Conservation (phyloP, 2,113 vertebrate genomes). For the Rattus rattus region DNA sequence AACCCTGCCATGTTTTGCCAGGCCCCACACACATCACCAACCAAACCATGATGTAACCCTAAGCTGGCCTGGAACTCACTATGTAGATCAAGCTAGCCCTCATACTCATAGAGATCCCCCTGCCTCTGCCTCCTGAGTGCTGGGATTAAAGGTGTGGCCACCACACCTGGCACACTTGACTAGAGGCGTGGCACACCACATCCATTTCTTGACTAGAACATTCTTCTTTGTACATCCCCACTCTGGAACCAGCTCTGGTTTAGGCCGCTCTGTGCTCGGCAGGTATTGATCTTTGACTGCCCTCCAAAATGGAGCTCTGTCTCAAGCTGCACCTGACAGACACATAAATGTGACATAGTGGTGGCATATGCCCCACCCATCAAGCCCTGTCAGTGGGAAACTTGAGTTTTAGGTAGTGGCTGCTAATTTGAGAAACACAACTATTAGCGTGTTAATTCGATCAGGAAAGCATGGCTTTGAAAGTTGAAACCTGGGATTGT, state of each 20-base stretch:
- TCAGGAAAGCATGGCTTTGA: not conserved
- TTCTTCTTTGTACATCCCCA: not conserved
- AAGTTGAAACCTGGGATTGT: not conserved
- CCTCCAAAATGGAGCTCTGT: not conserved
- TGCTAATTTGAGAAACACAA: not conserved
- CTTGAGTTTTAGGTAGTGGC: not conserved
- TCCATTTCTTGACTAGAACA: not conserved
- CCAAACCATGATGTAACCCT: no score
- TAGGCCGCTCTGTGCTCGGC: not conserved
- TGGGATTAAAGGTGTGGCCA: no score
- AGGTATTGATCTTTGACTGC: not conserved
- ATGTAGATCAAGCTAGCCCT: no score
- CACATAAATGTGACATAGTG: not conserved
- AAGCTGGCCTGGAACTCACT: no score
- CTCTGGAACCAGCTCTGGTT: not conserved
- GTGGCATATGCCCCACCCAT: accelerated
- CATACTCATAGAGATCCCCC: no score
- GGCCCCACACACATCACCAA: not conserved
- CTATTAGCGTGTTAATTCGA: not conserved
- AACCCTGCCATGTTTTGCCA: not conserved
- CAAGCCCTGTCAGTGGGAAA: not conserved
- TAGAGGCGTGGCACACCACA: not conserved
- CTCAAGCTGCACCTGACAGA: not conserved
- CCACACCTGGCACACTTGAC: not conserved
- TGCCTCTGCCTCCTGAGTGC: no score